Percentiles rank a stretch among this genome's conserved stretches.
Conservation (phyloP, 2,113 vertebrate genomes). For the Nycticebus coucang region DNA sequence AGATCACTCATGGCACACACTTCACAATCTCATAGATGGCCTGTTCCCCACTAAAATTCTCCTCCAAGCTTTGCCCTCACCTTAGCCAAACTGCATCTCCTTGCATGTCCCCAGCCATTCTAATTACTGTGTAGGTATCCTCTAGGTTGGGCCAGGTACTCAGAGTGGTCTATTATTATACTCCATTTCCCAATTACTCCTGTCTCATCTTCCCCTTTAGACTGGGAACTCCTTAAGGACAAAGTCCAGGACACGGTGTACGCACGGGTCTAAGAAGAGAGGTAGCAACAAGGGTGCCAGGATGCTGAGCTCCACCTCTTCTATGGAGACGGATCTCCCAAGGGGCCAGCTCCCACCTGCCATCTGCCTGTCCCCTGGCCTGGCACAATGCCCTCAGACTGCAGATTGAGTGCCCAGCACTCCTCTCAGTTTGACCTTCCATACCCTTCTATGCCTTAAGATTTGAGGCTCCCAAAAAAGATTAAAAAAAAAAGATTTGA, state of each 20-base stretch:
- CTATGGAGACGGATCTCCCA: conserved; percentile 11
- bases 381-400: neutral
- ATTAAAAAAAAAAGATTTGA: too few relatives aligned
- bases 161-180: neutral
- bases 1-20: neutral
- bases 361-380: conserved; percentile 48
- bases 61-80: neutral
- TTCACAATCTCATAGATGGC: neutral
- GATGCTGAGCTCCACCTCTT: neutral
- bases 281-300: neutral
- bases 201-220: neutral
- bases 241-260: neutral
- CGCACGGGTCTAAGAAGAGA: neutral
- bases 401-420: neutral
- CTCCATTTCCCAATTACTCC: neutral
- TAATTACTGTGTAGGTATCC: neutral
- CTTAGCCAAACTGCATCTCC: neutral
- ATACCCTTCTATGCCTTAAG: neutral
- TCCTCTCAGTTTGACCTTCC: conserved; percentile 63
- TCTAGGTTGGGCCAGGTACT: neutral
- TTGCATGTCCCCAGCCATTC: neutral
- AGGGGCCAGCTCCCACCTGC: conserved; percentile 53
- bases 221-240: neutral
- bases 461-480: conserved; percentile 25
- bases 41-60: neutral